Evolutionary conservation across 92 coral and sea anemone genomes (phyloP).

Genomic region (Zoanthus sansibaricus): DNA sequence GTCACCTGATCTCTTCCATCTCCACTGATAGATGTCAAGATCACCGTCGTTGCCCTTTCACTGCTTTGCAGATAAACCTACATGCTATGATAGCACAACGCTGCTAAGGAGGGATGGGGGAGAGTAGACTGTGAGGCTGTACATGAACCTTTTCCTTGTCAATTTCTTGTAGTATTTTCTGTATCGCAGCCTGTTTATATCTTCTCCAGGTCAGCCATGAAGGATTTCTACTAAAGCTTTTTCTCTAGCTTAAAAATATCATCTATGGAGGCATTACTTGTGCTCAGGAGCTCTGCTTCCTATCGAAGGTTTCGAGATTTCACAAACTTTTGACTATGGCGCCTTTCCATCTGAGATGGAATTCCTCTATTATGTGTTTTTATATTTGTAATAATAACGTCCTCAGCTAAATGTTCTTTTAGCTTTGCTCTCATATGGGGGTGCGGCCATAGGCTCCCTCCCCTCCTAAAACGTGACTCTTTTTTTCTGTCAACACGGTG

Average conservation of each 20-base stretch:
- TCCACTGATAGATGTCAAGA: no score
- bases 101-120: no score
- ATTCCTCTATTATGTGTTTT: not conserved
- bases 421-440: conserved; percentile 19
- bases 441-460: conserved; percentile 12
- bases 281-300: not conserved
- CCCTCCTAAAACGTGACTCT: conserved; percentile 17
- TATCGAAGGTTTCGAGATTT: not conserved
- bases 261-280: not conserved
- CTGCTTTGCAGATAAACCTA: no score
- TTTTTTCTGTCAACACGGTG: not conserved
- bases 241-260: not conserved
- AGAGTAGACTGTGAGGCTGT: no score
- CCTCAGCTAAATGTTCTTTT: conserved; percentile 6
- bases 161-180: no score
- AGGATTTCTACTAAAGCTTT: not conserved
- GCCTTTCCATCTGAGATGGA: not conserved
- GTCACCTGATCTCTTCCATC: no score
- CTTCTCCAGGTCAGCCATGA: not conserved
- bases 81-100: no score
- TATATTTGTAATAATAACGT: not conserved
- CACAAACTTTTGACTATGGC: not conserved
- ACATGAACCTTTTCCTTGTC: not conserved
- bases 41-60: no score
- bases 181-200: no score